A percentile compares a stretch with the other conserved stretches of the same genome.
Conservation (phyloP, 2,113 vertebrate genomes). For the Glaucidium brasilianum region DNA sequence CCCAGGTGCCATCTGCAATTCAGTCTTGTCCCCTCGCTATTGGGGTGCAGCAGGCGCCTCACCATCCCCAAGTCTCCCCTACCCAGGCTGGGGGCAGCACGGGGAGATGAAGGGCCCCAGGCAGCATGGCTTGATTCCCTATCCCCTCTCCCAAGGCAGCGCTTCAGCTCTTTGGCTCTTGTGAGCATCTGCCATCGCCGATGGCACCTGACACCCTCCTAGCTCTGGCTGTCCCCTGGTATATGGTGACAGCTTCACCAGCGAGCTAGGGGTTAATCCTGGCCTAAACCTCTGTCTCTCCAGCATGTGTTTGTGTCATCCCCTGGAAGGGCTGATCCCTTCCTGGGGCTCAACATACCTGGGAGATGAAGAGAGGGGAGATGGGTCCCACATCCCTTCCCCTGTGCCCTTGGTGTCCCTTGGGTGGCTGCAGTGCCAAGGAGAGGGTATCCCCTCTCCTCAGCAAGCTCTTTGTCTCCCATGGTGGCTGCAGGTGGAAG, state of each 20-base stretch:
- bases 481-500: neutral
- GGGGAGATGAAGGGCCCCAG: neutral
- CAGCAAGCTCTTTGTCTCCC: neutral
- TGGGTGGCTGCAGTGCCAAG: neutral
- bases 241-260: neutral
- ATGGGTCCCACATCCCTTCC: neutral
- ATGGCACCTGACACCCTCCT: neutral
- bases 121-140: neutral
- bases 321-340: rapidly evolving
- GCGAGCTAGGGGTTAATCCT: rapidly evolving
- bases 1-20: neutral
- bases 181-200: neutral
- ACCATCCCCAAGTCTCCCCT: rapidly evolving
- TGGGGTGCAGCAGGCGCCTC: neutral
- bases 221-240: neutral
- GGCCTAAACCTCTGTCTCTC: neutral
- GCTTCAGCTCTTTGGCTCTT: neutral
- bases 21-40: rapidly evolving
- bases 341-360: neutral
- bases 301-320: neutral
- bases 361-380: neutral
- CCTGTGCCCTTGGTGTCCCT: neutral
- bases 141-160: neutral
- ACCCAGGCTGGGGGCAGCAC: rapidly evolving
- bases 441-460: neutral